Evolutionary conservation across 1,140 invertebrate species (phyloP), one percentile per base, ranked within the genome.

Genomic region (Macrobrachium rosenbergii): DNA sequence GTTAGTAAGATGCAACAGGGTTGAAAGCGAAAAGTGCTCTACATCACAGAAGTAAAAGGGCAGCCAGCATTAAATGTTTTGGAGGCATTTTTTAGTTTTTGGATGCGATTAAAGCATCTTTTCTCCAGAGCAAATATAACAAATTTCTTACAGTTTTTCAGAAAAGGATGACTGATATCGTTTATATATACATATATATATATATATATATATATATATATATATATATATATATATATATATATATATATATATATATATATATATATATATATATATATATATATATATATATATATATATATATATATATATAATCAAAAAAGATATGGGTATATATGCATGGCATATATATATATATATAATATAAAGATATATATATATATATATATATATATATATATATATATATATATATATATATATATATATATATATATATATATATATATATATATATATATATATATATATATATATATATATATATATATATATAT

Each of bases 191-290:
- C 12, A 67, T 67, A 67, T 67, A 67, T 67, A 67, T 67, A 67
- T 67, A 67, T 67, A 67, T 67, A 67, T 67, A 67, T 67, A 67
- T 67, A 67, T 67, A 67, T 67, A 67, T 67, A 23, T 67, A 67
- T 67, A 67, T 67, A 67, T 67, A 67, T 67, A 67, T 67, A 67
- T n/a, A 67, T 67, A 67, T 67, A 67, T 67, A 67, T 67, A 67
- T 67, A 67, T 67, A 67, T 67, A 23, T 67, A 23, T 67, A 23
- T 67, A 23, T 67, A 23, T 67, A 23, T 67, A 23, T 67, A 23
- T 67, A 23, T 67, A 23, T 67, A 23, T 67, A 23, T 67, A 23
- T 67, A 23, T 67, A 23, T 67, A 12, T 6, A 23, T 67, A 23
- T 67, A 23, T 67, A 23, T 67, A 23, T 12, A 23, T 67, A 12